Evolutionary conservation across 2,888 invertebrate genomes (phyloP).

Genomic region (Lissocephala sabroskyi): DNA sequence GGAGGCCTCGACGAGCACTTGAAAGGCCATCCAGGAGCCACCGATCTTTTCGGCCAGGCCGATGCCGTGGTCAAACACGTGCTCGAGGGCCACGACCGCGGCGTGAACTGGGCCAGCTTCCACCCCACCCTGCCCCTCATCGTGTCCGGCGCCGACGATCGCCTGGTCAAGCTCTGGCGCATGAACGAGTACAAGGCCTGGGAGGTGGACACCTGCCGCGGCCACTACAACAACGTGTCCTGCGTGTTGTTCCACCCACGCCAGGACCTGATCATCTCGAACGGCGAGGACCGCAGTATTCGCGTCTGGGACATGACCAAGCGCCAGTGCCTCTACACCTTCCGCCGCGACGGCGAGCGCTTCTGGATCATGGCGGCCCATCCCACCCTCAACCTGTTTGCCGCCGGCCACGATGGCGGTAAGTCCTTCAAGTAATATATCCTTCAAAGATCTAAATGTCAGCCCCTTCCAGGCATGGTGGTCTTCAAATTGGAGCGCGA

Average conservation of each 20-base stretch:
- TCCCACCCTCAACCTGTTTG: constrained; percentile 95
- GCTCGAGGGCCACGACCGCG: constrained; percentile 94
- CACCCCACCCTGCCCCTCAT: constrained; percentile 95
- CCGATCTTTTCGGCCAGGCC: constrained; percentile 95
- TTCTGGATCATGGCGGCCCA: constrained; percentile 98
- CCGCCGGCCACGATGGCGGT: constrained; percentile 99
- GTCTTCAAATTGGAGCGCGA: constrained; percentile 89
- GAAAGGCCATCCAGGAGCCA: constrained; percentile 86
- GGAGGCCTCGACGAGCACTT: constrained; percentile 90
- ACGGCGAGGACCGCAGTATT: constrained; percentile 98
- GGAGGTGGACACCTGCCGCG: constrained; percentile 99
- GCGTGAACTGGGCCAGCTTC: constrained; percentile 99
- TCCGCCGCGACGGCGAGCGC: constrained; percentile 94
- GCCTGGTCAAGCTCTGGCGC: constrained; percentile 97
- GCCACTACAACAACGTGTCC: constrained; percentile 99
- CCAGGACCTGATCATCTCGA: constrained; percentile 96
- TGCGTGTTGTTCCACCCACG: constrained; percentile 97
- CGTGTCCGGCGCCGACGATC: constrained; percentile 98
- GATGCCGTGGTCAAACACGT: constrained; percentile 95
- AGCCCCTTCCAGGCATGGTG: constrained; percentile 67
- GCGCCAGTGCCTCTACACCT: constrained; percentile 91
- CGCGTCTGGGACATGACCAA: constrained; percentile 99
- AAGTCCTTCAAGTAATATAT: constrained; percentile 76
- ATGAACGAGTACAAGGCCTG: constrained; percentile 99
- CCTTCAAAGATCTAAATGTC: not conserved